These are phyloP conservation scores for Mayetiola destructor DNA, from an alignment of 2,888 invertebrate species.

Conservation along the genomic window DNA sequence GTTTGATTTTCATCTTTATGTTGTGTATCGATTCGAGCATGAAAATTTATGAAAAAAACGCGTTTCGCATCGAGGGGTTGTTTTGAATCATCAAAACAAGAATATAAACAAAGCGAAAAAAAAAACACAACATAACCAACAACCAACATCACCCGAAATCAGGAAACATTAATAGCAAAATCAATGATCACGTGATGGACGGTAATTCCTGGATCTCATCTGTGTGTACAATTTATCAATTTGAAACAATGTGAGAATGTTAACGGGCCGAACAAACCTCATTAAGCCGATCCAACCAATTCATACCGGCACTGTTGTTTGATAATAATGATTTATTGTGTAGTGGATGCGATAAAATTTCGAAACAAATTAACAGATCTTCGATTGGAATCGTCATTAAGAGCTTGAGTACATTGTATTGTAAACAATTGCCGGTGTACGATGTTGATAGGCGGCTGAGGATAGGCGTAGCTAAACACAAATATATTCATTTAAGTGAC, in stretches of 20 bases:
- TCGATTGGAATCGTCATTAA: constrained; percentile 4
- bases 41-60: background rate
- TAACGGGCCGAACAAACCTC: too few species aligned
- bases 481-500: background rate
- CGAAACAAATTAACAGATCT: background rate
- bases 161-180: too few species aligned
- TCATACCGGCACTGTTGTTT: too few species aligned
- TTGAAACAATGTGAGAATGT: too few species aligned
- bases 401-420: background rate
- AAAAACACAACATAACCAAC: background rate
- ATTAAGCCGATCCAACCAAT: too few species aligned
- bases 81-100: background rate
- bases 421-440: constrained; percentile 7
- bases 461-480: background rate
- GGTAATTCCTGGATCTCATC: too few species aligned
- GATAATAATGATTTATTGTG: too few species aligned
- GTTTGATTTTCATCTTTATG: too few species aligned
- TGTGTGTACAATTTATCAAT: too few species aligned
- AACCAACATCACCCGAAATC: too few species aligned
- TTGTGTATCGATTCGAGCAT: background rate
- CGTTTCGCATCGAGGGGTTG: background rate
- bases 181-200: too few species aligned
- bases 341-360: too few species aligned
- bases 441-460: background rate
- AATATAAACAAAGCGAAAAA: background rate